These are phyloP conservation scores for Drosophila algonquin DNA, from an alignment of 2,888 invertebrate genomes.

Conservation along the genomic window DNA sequence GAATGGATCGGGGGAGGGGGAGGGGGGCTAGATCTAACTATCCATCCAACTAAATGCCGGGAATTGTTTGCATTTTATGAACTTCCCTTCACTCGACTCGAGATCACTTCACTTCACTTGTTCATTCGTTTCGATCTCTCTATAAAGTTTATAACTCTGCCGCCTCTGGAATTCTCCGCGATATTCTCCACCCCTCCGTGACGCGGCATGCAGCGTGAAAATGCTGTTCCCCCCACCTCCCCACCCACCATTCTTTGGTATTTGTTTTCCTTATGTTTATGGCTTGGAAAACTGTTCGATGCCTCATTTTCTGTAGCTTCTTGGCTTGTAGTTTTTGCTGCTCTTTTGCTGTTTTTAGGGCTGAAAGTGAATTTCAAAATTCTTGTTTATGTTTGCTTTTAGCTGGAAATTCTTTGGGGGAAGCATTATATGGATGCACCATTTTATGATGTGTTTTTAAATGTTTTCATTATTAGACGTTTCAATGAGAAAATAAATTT, in stretches of 20 bases:
- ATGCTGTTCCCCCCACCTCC: conserved; percentile 50
- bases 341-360: conserved; percentile 35
- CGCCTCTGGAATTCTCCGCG: conserved; percentile 3
- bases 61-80: conserved; percentile 39
- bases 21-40: conserved; percentile 19
- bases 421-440: conserved; percentile 12
- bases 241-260: conserved; percentile 14
- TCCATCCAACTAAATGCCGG: conserved; percentile 10
- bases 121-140: conserved; percentile 11
- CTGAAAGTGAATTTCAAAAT: conserved; percentile 46
- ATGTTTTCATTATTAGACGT: conserved; percentile 70
- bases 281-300: conserved; percentile 60
- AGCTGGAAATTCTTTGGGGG: conserved; percentile 33
- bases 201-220: conserved; percentile 44
- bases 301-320: conserved; percentile 43
- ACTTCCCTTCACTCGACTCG: conserved; percentile 19
- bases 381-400: conserved; percentile 71
- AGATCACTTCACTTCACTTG: conserved; percentile 18
- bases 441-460: conserved; percentile 75
- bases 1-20: conserved; percentile 2
- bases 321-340: conserved; percentile 21
- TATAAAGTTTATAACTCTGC: conserved; percentile 45
- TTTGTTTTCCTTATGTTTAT: conserved; percentile 48
- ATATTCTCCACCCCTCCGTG: conserved; percentile 13
- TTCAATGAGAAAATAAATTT: conserved; percentile 72